Conservation (phyloP, 2,888 invertebrate species). For the Notocelia uddmanniana region DNA sequence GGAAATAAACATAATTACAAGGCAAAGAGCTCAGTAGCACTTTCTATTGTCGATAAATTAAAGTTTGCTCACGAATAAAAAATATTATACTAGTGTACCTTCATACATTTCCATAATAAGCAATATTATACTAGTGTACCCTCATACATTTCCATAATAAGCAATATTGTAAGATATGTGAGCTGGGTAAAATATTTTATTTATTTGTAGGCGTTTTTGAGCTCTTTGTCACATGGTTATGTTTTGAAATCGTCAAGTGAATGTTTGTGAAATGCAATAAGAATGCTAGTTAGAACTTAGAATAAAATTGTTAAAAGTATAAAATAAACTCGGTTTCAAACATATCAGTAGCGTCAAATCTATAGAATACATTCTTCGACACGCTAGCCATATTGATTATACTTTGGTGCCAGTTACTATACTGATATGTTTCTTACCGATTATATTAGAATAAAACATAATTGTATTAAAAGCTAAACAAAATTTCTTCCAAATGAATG, state of each 20-base stretch:
- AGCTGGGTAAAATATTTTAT: neutral
- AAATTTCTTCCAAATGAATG: slow-evolving; percentile 9
- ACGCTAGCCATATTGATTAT: no score
- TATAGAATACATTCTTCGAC: no score
- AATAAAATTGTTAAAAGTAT: slow-evolving; percentile 4
- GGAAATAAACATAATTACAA: neutral
- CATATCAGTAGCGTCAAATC: neutral
- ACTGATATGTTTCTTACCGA: neutral
- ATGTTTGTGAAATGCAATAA: neutral
- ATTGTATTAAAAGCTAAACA: slow-evolving; percentile 10
- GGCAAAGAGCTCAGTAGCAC: neutral
- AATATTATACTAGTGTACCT: no score
- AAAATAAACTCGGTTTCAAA: neutral
- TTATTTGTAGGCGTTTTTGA: neutral
- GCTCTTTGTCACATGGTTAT: neutral
- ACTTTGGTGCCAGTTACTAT: neutral
- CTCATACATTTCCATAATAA: neutral
- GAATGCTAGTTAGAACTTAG: slow-evolving; percentile 9
- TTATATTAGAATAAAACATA: neutral
- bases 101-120: neutral
- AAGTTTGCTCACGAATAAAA: no score
- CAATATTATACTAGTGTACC: no score
- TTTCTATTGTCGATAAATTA: no score
- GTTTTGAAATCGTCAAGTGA: neutral
- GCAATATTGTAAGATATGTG: neutral